These are phyloP conservation scores for Ciconia nigra DNA, from an alignment of 2,797 vertebrate species.

Conservation along the genomic window DNA sequence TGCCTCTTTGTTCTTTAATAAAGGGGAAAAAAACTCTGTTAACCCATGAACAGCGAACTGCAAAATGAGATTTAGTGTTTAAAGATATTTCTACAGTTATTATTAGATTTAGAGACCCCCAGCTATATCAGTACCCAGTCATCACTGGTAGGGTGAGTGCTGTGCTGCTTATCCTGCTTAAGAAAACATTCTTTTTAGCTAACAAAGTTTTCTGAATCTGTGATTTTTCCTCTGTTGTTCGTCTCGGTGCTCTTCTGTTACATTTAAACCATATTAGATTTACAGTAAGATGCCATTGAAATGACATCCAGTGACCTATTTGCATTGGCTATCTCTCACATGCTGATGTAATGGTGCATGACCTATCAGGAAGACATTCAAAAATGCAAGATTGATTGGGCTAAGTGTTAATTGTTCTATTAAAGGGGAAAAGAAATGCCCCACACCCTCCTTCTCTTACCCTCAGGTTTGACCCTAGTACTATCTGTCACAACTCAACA, in stretches of 20 bases:
- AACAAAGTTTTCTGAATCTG: background rate
- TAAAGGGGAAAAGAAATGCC: background rate
- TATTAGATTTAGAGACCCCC: slow-evolving; percentile 12
- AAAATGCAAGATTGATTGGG: slow-evolving; percentile 43
- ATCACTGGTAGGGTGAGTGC: background rate
- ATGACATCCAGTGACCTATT: slow-evolving; percentile 24
- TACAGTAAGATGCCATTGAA: background rate
- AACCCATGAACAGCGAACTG: background rate
- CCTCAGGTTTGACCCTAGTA: slow-evolving; percentile 4
- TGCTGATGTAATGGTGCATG: slow-evolving; percentile 63
- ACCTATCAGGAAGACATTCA: slow-evolving; percentile 36
- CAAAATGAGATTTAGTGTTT: slow-evolving; percentile 11
- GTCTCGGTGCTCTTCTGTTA: background rate
- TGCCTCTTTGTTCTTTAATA: slow-evolving; percentile 1
- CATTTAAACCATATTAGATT: background rate
- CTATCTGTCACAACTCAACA: slow-evolving; percentile 13
- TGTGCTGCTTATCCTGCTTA: background rate
- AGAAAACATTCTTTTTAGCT: background rate
- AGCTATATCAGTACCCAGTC: background rate
- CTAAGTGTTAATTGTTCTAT: slow-evolving; percentile 55
- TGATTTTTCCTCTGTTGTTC: background rate
- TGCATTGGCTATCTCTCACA: slow-evolving; percentile 34
- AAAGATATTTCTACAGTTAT: slow-evolving; percentile 4
- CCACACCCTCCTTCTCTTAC: background rate
- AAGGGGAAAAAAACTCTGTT: background rate